Conservation (phyloP, 2,888 invertebrate species). For the Amblyjoppa proteus region DNA sequence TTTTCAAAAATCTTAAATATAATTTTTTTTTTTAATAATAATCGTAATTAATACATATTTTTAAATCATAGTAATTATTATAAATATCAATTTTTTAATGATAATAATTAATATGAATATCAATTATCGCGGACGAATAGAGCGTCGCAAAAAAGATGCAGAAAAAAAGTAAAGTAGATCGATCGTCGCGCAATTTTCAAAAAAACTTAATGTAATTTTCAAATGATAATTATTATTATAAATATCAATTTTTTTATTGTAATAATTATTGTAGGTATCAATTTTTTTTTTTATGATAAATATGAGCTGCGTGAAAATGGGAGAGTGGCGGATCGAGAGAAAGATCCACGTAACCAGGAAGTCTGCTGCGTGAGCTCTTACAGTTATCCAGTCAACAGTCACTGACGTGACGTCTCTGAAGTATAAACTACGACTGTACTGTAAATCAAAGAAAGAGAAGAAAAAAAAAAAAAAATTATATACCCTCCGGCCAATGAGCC, state of each 20-base stretch:
- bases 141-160: no score
- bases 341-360: constrained; percentile 53
- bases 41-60: not conserved
- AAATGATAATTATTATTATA: no score
- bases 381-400: constrained; percentile 51
- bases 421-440: constrained; percentile 19
- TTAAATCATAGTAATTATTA: not conserved
- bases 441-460: not conserved
- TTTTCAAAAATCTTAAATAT: constrained; percentile 1
- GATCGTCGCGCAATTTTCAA: no score
- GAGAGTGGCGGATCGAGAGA: constrained; percentile 34
- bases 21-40: not conserved
- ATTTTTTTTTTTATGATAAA: constrained; percentile 14
- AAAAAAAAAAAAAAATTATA: not conserved
- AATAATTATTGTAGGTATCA: not conserved
- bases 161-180: no score
- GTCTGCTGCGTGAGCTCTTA: constrained; percentile 42
- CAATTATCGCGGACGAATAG: no score
- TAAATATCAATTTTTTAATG: no score
- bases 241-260: no score
- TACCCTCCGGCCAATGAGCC: not conserved
- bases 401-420: constrained; percentile 38
- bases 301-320: not conserved
- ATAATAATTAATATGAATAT: no score
- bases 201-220: no score